A percentile compares a stretch with the other conserved stretches of the same genome.
Conservation (phyloP, 2,113 vertebrate species). For the Calypte anna region DNA sequence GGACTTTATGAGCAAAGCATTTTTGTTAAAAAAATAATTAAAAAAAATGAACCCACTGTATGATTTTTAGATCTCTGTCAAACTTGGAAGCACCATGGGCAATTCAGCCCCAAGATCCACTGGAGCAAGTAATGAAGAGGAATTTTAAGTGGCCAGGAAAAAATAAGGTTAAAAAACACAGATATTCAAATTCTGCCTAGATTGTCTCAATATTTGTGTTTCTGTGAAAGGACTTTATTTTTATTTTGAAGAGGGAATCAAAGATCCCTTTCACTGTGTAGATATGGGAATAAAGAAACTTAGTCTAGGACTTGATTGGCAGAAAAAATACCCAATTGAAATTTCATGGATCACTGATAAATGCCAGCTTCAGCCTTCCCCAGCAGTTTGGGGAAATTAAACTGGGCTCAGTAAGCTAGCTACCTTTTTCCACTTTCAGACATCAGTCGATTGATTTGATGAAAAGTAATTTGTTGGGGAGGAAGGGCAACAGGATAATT, state of each 20-base stretch:
- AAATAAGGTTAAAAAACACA: not conserved
- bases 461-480: constrained; percentile 12
- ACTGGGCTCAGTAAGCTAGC: not conserved
- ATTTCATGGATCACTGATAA: constrained; percentile 11
- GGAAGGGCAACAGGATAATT: not conserved
- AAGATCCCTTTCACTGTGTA: not conserved
- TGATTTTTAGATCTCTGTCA: not conserved
- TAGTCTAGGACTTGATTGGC: not conserved
- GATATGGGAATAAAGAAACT: not conserved
- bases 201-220: not conserved
- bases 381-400: constrained; percentile 13
- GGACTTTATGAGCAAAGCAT: not conserved
- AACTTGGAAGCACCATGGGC: not conserved
- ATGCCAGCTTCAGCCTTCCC: not conserved
- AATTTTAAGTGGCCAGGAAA: not conserved
- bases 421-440: not conserved
- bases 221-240: not conserved
- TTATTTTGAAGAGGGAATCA: not conserved
- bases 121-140: not conserved
- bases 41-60: not conserved
- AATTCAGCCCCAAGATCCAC: not conserved
- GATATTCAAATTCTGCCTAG: not conserved
- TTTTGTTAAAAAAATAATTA: not conserved
- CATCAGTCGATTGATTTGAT: not conserved
- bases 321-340: not conserved